Evolutionary conservation across 2,113 vertebrate species (phyloP), one percentile per base, ranked within the genome.

Genomic region (Neomonachus schauinslandi): DNA sequence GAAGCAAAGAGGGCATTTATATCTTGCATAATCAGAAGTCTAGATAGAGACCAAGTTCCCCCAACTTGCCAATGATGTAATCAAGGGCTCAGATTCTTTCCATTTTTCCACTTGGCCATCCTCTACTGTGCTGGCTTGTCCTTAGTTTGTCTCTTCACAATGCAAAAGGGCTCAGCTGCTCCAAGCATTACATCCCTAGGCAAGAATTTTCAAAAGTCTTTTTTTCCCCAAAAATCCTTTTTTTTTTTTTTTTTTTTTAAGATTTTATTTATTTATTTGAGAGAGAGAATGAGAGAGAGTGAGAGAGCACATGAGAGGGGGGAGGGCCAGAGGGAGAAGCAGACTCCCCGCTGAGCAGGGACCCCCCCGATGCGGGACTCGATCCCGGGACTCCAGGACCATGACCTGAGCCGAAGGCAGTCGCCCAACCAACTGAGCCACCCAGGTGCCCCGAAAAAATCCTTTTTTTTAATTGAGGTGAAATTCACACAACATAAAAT

Each of bases 61-160:
- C 63, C 72, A 31, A 24, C 16, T 39, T 7, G n/a, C 22, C 4
- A 9, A 1, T 10, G 80, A 46, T 1, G 22, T 28, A 5, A 8
- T 28, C 5, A 14, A 46, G 31, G 77, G 12, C 55, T 55, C 33
- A 36, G 46, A 55, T 39, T 55, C 72, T 36, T 22, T 10, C 57
- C 31, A 1, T 12, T 12, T 26, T 14, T 18, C 39, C 49, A 46
- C 76, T 15, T 6, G 0, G 7, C 61, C 36, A 6, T 26, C 18
- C 46, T 95, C 69, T 39, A 31, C 0, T 3, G 2, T 4, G 0
- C 81, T 16, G 21, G 0, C 69, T 46, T 86, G 42, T 16, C 65
- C 71, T 79, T 42, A 8, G 33, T 16, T 95, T 18, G 1, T 87
- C 24, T 19, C 39, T 81, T 87, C 16, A 46, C 49, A 4, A 16